These are phyloP conservation scores for Colostygia pectinataria DNA, from an alignment of 2,888 invertebrate genomes.

Conservation along the genomic window DNA sequence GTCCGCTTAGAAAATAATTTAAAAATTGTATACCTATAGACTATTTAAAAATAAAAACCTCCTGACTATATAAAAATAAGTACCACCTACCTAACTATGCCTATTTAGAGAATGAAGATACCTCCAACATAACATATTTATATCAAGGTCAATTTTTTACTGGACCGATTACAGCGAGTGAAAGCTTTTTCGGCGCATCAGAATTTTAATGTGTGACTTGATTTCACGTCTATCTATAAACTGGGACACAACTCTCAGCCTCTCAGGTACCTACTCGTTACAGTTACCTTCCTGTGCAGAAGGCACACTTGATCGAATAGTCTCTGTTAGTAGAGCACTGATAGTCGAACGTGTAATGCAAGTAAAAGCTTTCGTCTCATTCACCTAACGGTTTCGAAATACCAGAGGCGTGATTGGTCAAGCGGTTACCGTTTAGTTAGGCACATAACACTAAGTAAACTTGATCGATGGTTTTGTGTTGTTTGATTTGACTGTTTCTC, in stretches of 20 bases:
- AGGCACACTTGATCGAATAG: not conserved
- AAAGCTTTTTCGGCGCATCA: not conserved
- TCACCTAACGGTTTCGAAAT: slow-evolving; percentile 65
- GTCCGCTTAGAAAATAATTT: no score
- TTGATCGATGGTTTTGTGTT: slow-evolving; percentile 40
- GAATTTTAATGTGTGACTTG: not conserved
- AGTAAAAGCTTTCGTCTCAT: slow-evolving; percentile 43
- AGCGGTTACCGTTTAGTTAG: slow-evolving; percentile 21
- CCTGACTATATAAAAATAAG: no score
- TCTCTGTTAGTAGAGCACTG: slow-evolving; percentile 41
- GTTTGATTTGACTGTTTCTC: not conserved
- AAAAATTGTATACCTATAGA: no score
- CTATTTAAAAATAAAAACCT: no score
- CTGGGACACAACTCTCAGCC: slow-evolving; percentile 1
- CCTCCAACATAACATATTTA: no score
- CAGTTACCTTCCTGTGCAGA: slow-evolving; percentile 12
- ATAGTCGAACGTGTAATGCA: slow-evolving; percentile 39
- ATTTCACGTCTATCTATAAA: not conserved
- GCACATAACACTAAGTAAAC: slow-evolving; percentile 46
- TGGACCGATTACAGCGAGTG: slow-evolving; percentile 3
- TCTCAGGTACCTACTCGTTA: slow-evolving; percentile 1
- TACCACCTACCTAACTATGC: no score
- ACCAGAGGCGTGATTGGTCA: slow-evolving; percentile 37
- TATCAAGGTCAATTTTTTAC: no score
- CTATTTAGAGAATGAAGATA: no score